Conservation (phyloP, 2,797 vertebrate species). For the Sarcoramphus papa region DNA sequence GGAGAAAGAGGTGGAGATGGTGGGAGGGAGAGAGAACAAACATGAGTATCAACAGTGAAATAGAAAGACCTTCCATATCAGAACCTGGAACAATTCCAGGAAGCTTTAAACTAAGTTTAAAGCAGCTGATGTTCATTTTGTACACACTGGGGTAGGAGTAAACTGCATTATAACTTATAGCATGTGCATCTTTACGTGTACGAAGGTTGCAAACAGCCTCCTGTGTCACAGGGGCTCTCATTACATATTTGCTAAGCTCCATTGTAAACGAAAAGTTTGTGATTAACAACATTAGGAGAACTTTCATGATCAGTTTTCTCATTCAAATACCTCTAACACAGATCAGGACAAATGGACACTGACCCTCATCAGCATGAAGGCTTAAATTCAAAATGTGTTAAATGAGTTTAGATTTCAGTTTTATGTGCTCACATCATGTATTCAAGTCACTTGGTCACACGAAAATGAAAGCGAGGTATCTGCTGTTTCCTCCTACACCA, state of each 20-base stretch:
- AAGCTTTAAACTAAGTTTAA: neutral
- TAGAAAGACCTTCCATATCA: neutral
- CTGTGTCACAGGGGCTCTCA: neutral
- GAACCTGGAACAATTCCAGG: neutral
- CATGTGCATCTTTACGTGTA: neutral
- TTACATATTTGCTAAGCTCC: neutral
- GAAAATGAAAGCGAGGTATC: neutral
- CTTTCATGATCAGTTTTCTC: neutral
- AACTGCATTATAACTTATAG: neutral
- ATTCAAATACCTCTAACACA: neutral
- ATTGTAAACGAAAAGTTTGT: neutral
- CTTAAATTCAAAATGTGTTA: neutral
- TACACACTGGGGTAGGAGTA: neutral
- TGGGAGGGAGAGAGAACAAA: neutral
- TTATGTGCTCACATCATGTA: neutral
- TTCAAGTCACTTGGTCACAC: neutral
- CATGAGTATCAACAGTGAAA: neutral
- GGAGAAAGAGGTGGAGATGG: conserved; percentile 14
- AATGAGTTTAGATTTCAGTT: neutral
- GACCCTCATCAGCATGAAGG: neutral
- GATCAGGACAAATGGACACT: neutral
- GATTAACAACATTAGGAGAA: neutral
- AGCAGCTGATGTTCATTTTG: conserved; percentile 4
- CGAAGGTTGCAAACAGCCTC: neutral
- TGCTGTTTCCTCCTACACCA: neutral